phyloP scores from a whole-genome alignment of 64 coral and sea anemone genomes.

The Trachythela sp. region DNA sequence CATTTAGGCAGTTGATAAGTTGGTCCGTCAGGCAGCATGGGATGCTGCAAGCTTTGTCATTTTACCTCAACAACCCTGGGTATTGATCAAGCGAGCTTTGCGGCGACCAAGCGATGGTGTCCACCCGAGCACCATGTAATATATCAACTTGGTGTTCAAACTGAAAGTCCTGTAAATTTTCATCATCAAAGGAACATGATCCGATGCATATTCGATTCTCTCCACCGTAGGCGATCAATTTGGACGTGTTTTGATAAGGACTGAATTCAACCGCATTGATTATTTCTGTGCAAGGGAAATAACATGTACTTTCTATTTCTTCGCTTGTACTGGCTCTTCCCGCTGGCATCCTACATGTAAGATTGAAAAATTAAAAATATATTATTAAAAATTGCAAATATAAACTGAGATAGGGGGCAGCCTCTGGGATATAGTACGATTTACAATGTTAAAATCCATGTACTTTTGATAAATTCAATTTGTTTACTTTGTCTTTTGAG shows the following conservation, averaged over 20 bases:
- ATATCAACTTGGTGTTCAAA: constrained; percentile 93
- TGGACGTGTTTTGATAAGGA: constrained; percentile 65
- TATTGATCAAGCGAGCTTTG: constrained; percentile 55
- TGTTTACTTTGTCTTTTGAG: too few relatives aligned
- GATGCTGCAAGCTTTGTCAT: neutral
- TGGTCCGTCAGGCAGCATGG: neutral
- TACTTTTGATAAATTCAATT: too few relatives aligned
- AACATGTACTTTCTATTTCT: constrained; percentile 59
- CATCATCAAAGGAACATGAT: constrained; percentile 73
- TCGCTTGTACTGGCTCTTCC: neutral
- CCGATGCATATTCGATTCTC: constrained; percentile 64
- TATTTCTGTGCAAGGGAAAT: constrained; percentile 74
- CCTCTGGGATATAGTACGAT: too few relatives aligned
- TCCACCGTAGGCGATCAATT: constrained; percentile 82
- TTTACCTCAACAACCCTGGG: constrained; percentile 78
- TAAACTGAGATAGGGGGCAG: too few relatives aligned
- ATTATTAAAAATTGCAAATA: too few relatives aligned
- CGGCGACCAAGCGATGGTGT: constrained; percentile 81
- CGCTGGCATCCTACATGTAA: neutral
- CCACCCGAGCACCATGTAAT: constrained; percentile 68
- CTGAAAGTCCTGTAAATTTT: constrained; percentile 65
- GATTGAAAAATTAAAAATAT: neutral
- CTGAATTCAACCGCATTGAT: constrained; percentile 80
- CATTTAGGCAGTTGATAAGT: neutral
- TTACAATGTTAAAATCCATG: too few relatives aligned